phyloP scores from a whole-genome alignment of 2,113 vertebrate species.

The Rhombomys opimus region DNA sequence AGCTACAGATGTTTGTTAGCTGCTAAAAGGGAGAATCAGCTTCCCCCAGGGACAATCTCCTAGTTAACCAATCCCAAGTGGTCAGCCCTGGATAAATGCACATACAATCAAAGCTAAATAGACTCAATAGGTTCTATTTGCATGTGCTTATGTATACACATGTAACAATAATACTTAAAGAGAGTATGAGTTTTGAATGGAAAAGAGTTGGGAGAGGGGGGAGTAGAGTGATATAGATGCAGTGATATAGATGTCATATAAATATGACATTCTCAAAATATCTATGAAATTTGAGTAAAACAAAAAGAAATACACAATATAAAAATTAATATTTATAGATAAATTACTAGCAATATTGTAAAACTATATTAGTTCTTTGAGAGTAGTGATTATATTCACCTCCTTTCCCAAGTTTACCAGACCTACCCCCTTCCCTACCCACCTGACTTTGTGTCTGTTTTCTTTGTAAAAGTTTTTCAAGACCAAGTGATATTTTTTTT shows the following conservation, averaged over 20 bases:
- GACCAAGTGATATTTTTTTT: neutral
- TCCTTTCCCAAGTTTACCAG: neutral
- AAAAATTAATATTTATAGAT: neutral
- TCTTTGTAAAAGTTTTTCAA: neutral
- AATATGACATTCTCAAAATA: neutral
- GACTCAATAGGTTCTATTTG: too few species aligned
- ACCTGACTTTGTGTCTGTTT: neutral
- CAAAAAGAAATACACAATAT: neutral
- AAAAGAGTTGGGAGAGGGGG: neutral
- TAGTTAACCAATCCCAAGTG: neutral
- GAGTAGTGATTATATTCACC: neutral
- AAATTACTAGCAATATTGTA: neutral
- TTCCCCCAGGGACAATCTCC: neutral
- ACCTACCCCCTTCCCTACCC: neutral
- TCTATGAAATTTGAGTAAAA: neutral
- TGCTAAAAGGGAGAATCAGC: neutral
- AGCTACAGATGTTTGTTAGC: neutral
- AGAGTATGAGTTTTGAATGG: neutral
- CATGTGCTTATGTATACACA: neutral
- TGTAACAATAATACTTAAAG: neutral
- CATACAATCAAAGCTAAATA: neutral
- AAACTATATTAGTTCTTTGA: neutral
- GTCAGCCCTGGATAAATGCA: neutral
- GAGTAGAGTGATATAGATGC: neutral
- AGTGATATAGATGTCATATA: neutral